Evolutionary conservation across 1,140 invertebrate species (phyloP).

Genomic region (Drosophila pachea): DNA sequence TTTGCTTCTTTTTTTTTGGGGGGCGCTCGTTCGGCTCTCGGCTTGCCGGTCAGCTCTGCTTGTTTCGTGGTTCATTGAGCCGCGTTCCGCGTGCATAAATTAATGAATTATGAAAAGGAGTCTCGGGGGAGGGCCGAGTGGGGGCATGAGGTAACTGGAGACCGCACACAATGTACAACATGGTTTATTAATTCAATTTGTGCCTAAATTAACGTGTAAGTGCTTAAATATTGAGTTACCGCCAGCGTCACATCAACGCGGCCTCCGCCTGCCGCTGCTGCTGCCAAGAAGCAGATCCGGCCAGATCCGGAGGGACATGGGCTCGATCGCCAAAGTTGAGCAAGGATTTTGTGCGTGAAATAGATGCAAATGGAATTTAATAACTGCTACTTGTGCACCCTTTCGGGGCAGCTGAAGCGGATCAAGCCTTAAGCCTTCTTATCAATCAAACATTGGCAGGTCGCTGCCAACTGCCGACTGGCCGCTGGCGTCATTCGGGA

Average conservation of each 20-base stretch:
- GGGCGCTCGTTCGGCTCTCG: slow-evolving; percentile 11
- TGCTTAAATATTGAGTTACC: slow-evolving; percentile 78
- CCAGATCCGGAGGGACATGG: no score
- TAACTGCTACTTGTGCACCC: not conserved
- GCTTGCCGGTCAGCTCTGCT: slow-evolving; percentile 30
- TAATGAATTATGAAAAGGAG: slow-evolving; percentile 76
- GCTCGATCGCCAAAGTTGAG: no score
- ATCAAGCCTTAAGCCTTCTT: slow-evolving; percentile 26
- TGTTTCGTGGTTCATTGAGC: slow-evolving; percentile 71
- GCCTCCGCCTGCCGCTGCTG: slow-evolving; percentile 26
- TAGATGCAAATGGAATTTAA: slow-evolving; percentile 47
- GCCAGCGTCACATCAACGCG: slow-evolving; percentile 34
- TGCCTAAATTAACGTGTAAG: slow-evolving; percentile 79
- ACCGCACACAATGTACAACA: slow-evolving; percentile 78
- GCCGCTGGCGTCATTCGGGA: slow-evolving; percentile 38
- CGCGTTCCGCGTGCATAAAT: slow-evolving; percentile 71
- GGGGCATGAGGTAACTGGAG: slow-evolving; percentile 37
- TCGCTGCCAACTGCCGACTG: slow-evolving; percentile 40
- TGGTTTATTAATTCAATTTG: slow-evolving; percentile 79
- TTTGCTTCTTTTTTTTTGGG: slow-evolving; percentile 25
- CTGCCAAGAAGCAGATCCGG: not conserved
- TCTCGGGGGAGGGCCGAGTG: not conserved
- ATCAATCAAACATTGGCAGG: slow-evolving; percentile 73
- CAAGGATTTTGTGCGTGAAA: slow-evolving; percentile 37
- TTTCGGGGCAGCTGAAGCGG: not conserved